These are phyloP conservation scores for Reinhardtius hippoglossoides DNA, from an alignment of 2,113 vertebrate genomes.

Conservation along the genomic window DNA sequence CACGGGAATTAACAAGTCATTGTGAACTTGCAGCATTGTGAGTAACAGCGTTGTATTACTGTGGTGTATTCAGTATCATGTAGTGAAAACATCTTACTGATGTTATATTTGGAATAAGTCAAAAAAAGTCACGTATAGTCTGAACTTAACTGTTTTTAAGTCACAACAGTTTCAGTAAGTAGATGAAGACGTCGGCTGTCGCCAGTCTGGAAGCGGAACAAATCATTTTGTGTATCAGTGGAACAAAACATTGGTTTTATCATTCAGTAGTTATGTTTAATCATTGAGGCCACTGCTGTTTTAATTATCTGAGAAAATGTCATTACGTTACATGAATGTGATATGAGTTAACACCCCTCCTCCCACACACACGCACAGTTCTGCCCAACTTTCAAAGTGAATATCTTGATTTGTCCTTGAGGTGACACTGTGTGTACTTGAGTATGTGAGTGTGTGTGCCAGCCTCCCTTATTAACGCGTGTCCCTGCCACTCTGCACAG, in stretches of 20 bases:
- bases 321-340: constrained; percentile 20
- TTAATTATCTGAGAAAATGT: constrained; percentile 22
- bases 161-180: neutral
- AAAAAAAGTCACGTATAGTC: neutral
- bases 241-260: constrained; percentile 7
- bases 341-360: neutral
- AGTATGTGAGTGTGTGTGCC: constrained; percentile 11
- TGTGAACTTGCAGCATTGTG: neutral
- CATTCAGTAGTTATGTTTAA: constrained; percentile 5
- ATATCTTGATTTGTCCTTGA: constrained; percentile 36
- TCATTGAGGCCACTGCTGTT: neutral
- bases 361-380: neutral
- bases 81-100: neutral
- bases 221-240: neutral
- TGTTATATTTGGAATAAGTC: neutral
- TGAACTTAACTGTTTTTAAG: neutral
- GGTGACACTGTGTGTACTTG: constrained; percentile 8
- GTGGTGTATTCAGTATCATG: neutral
- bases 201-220: neutral
- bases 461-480: constrained; percentile 47
- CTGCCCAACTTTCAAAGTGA: constrained; percentile 23
- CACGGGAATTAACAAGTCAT: neutral
- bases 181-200: neutral
- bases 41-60: neutral
- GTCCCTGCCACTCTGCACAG: constrained; percentile 42